Evolutionary conservation across 2,797 vertebrate genomes (phyloP), one percentile per base, ranked within the genome.

Genomic region (Hyperoplus immaculatus): DNA sequence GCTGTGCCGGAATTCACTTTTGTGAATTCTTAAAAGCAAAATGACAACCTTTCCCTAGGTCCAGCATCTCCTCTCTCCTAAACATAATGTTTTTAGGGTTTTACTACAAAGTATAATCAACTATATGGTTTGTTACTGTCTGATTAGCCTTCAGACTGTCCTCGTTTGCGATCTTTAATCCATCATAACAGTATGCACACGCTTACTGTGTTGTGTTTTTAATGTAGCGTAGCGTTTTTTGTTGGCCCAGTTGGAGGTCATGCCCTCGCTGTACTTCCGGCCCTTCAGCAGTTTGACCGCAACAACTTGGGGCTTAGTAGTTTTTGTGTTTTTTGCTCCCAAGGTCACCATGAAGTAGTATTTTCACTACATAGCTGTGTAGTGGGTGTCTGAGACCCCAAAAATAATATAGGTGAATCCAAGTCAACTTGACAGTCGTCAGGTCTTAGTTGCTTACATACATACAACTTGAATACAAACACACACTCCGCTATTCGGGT

Each of bases 361-460:
- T 76, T 55, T 82, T 47, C 21, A 47, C 47, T 47, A 21, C 43
- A 42, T 66, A 56, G 45, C 71, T 18, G 16, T 4, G 21, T 15
- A 8, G 59, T 29, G 29, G 29, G 29, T 45, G 56, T 68, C 29
- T 56, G 14, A 71, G 16, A 73, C 21, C 2, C 11, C 4, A 62
- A 51, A 70, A 75, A 72, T 43, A 36, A 75, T 47, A 49, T 16
- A 50, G 43, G 13, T 74, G 59, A 78, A 68, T 39, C 49, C 21
- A 65, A 64, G 65, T 47, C 42, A 47, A 29, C 50, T 75, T 55
- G 8, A 38, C 55, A 67, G 16, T 39, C 51, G 41, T 71, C 2
- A 51, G 57, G 66, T 61, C 42, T 69, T 62, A 64, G 74, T 13
- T 47, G 41, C 50, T 47, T 70, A 66, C 72, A 29, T 74, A 53